Evolutionary conservation across 2,888 invertebrate species (phyloP).

Genomic region (Agriopis marginaria): DNA sequence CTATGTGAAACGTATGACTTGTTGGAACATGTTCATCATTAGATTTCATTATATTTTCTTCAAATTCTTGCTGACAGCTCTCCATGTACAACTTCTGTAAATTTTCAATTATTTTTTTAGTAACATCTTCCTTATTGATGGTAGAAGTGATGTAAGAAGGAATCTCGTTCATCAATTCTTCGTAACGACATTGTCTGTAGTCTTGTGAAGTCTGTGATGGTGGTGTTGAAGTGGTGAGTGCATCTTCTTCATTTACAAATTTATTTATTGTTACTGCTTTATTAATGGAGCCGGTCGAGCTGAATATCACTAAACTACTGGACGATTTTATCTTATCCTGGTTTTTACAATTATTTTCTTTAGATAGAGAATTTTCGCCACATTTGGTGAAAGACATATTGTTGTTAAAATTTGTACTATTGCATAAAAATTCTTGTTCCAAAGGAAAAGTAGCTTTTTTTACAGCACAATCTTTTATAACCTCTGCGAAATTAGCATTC

Average conservation of each 20-base stretch:
- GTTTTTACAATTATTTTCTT: conserved; percentile 2
- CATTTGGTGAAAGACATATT: conserved; percentile 20
- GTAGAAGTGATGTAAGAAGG: conserved; percentile 54
- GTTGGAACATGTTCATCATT: conserved; percentile 36
- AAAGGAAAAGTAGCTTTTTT: conserved; percentile 2
- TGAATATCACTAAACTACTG: conserved; percentile 11
- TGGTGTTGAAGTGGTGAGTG: conserved; percentile 5
- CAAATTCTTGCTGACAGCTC: conserved; percentile 48
- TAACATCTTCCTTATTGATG: conserved; percentile 56
- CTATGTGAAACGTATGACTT: conserved; percentile 24
- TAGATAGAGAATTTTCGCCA: conserved; percentile 9
- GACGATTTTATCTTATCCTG: conserved; percentile 13
- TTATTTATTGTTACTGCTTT: neutral
- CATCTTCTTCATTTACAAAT: neutral
- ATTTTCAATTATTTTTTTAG: conserved; percentile 53
- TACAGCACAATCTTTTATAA: conserved; percentile 34
- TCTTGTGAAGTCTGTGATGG: conserved; percentile 36
- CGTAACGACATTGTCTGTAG: conserved; percentile 55
- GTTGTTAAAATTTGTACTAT: conserved; percentile 11
- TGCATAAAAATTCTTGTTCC: conserved; percentile 6
- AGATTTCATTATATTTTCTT: conserved; percentile 47
- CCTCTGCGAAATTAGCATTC: conserved; percentile 39
- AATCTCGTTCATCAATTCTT: conserved; percentile 64
- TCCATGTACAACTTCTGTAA: conserved; percentile 57
- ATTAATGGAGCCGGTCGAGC: conserved; percentile 5